These are phyloP conservation scores for Mythimna albipuncta DNA, from an alignment of 2,888 invertebrate species.

Conservation along the genomic window DNA sequence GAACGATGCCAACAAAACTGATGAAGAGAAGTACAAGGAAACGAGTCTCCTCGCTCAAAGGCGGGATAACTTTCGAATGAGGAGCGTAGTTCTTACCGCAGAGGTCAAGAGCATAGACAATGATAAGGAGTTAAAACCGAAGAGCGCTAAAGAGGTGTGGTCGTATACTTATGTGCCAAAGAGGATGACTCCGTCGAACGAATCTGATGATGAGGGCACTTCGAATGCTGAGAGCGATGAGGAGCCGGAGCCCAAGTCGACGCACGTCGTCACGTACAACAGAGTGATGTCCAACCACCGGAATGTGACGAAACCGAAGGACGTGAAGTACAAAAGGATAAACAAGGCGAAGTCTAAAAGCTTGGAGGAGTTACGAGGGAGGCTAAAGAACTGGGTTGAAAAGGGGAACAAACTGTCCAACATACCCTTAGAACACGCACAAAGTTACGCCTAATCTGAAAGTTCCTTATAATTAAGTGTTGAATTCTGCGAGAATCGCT, in stretches of 20 bases:
- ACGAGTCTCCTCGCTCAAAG: conserved; percentile 87
- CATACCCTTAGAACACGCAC: conserved; percentile 93
- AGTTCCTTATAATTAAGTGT: conserved; percentile 78
- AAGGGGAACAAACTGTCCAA: conserved; percentile 93
- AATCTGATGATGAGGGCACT: conserved; percentile 85
- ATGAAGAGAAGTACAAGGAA: conserved; percentile 87
- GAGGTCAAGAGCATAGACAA: conserved; percentile 86
- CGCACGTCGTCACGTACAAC: conserved; percentile 94
- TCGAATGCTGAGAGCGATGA: conserved; percentile 86
- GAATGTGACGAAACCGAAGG: conserved; percentile 97
- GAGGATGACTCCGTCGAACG: conserved; percentile 84
- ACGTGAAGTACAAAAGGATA: conserved; percentile 97
- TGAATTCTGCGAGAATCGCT: conserved; percentile 46
- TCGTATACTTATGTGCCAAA: conserved; percentile 89
- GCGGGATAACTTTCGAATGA: conserved; percentile 87
- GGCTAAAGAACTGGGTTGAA: conserved; percentile 96
- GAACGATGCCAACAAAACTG: conserved; percentile 86
- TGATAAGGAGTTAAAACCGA: conserved; percentile 82
- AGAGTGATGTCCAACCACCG: conserved; percentile 97
- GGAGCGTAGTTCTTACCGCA: conserved; percentile 85
- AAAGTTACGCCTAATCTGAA: conserved; percentile 90
- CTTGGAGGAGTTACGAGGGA: conserved; percentile 95
- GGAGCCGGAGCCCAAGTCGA: conserved; percentile 82
- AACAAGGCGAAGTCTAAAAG: conserved; percentile 98
- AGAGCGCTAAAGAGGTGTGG: conserved; percentile 81